Conservation (phyloP, 2,888 invertebrate species). For the Lepidocyrtinus sp. region DNA sequence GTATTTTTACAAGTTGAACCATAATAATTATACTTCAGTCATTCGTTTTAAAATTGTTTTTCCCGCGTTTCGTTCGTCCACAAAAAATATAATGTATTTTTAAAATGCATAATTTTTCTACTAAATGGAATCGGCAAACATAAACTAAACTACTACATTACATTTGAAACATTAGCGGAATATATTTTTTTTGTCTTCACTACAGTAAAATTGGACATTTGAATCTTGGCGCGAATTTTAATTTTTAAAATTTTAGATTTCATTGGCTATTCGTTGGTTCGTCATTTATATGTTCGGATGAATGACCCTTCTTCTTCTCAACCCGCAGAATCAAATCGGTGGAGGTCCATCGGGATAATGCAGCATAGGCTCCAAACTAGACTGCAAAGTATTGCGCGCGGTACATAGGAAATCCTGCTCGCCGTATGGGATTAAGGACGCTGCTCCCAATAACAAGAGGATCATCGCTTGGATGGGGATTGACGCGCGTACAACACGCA, state of each 20-base stretch:
- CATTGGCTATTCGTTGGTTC: not conserved
- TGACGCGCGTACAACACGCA: conserved; percentile 91
- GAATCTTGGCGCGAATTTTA: not conserved
- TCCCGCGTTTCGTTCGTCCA: not conserved
- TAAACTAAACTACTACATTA: not conserved
- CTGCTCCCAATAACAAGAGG: conserved; percentile 88
- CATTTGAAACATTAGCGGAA: not conserved
- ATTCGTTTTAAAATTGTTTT: not conserved
- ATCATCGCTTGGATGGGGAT: conserved; percentile 96
- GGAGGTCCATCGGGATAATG: conserved; percentile 95
- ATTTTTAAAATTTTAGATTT: not conserved
- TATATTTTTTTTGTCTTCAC: not conserved
- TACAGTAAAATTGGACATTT: not conserved
- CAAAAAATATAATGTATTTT: not conserved
- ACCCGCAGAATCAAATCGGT: conserved; percentile 79
- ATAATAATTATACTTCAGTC: no score
- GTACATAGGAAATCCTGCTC: conserved; percentile 90
- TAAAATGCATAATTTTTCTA: not conserved
- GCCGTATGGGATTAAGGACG: conserved; percentile 90
- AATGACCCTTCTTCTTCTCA: not conserved
- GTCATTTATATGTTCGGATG: not conserved
- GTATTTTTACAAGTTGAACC: not conserved
- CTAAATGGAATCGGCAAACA: not conserved
- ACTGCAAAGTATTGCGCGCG: conserved; percentile 82
- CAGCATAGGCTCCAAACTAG: conserved; percentile 88